Evolutionary conservation across 1,140 invertebrate genomes (phyloP).

Genomic region (Tenebrio molitor): DNA sequence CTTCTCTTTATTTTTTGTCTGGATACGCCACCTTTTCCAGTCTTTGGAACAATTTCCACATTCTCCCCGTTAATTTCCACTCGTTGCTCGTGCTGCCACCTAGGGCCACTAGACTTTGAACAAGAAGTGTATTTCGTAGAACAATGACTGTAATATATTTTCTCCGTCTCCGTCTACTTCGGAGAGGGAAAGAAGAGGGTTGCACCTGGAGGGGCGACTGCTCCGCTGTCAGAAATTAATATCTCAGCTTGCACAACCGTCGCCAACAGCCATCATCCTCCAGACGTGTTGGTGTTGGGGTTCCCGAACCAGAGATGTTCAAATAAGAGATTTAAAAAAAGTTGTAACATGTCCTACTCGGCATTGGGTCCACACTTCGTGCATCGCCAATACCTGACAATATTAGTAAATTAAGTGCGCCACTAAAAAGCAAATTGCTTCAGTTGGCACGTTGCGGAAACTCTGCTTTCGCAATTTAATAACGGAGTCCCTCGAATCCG

Average conservation of each 20-base stretch:
- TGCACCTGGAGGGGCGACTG: too few species aligned
- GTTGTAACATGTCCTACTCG: slow-evolving; percentile 4
- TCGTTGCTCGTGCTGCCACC: too few species aligned
- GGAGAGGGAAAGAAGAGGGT: too few species aligned
- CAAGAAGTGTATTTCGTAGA: too few species aligned
- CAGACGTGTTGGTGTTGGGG: slow-evolving; percentile 1
- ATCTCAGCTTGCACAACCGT: slow-evolving; percentile 2
- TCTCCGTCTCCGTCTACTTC: too few species aligned
- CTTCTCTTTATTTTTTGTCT: too few species aligned
- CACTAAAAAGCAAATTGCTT: slow-evolving; percentile 44
- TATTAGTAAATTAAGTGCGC: slow-evolving; percentile 40
- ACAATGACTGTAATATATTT: too few species aligned
- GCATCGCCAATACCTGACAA: slow-evolving; percentile 34
- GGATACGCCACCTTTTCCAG: too few species aligned
- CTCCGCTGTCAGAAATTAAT: slow-evolving; percentile 29
- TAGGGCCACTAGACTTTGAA: too few species aligned
- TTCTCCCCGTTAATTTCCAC: too few species aligned
- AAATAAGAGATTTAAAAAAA: not conserved
- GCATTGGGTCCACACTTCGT: slow-evolving; percentile 13
- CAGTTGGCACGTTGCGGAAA: slow-evolving; percentile 41
- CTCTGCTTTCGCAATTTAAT: slow-evolving; percentile 44
- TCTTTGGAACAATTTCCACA: too few species aligned
- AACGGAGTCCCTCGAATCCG: slow-evolving; percentile 34
- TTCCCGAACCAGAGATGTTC: too few species aligned
- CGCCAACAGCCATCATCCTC: slow-evolving; percentile 6